Evolutionary conservation across 2,888 invertebrate species (phyloP).

Genomic region (Helicoverpa assulta): DNA sequence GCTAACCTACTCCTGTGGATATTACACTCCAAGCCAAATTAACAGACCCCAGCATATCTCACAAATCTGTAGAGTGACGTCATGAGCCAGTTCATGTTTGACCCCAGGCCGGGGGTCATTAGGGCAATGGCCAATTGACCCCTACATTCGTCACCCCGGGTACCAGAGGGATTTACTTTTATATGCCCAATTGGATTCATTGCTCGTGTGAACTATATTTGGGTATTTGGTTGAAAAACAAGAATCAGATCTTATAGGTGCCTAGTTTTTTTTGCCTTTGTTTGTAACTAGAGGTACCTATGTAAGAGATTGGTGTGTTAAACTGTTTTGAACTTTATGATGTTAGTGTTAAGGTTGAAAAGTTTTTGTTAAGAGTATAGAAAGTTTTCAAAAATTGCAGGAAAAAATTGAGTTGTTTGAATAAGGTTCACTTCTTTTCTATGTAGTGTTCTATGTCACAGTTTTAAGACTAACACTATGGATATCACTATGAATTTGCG

Average conservation of each 20-base stretch:
- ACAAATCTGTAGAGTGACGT: conserved; percentile 45
- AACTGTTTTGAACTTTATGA: too few species aligned
- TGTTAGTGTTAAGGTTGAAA: too few species aligned
- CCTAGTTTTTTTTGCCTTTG: neutral
- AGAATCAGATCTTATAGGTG: conserved; percentile 9
- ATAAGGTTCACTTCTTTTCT: too few species aligned
- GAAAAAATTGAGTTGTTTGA: too few species aligned
- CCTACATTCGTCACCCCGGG: conserved; percentile 23
- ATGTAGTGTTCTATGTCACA: too few species aligned
- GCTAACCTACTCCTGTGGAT: too few species aligned
- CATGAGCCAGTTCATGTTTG: conserved; percentile 50
- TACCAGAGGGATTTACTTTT: conserved; percentile 31
- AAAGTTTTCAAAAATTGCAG: too few species aligned
- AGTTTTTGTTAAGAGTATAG: too few species aligned
- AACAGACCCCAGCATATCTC: neutral
- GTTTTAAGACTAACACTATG: too few species aligned
- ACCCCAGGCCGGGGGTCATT: conserved; percentile 57
- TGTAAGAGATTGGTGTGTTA: too few species aligned
- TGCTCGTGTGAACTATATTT: conserved; percentile 31
- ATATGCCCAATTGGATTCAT: conserved; percentile 42
- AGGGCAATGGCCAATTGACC: conserved; percentile 63
- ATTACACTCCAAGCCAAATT: neutral
- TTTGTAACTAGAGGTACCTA: too few species aligned
- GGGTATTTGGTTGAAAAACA: neutral
- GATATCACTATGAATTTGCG: too few species aligned